phyloP scores from a whole-genome alignment of 2,888 invertebrate genomes.

The Anoncus sp. region DNA sequence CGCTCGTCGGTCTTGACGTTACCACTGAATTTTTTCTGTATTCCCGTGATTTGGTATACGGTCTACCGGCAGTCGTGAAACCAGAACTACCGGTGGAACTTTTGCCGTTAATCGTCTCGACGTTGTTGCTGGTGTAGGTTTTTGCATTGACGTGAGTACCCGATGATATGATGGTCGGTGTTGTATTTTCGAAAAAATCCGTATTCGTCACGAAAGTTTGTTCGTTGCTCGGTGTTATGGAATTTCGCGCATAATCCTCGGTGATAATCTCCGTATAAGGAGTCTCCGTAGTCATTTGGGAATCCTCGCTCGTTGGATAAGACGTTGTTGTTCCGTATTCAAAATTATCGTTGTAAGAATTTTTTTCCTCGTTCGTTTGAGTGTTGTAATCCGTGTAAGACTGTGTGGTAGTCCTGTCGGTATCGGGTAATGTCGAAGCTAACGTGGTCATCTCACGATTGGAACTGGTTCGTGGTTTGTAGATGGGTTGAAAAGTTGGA shows the following conservation, averaged over 20 bases:
- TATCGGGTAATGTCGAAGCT: slow-evolving; percentile 55
- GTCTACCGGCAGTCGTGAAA: slow-evolving; percentile 42
- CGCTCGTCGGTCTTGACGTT: slow-evolving; percentile 39
- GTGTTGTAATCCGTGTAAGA: slow-evolving; percentile 68
- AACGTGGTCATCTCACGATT: slow-evolving; percentile 67
- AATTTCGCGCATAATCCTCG: slow-evolving; percentile 52
- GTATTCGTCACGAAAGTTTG: slow-evolving; percentile 58
- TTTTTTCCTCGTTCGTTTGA: slow-evolving; percentile 66
- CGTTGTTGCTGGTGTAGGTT: slow-evolving; percentile 43
- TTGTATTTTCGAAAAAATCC: slow-evolving; percentile 61
- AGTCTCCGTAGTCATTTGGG: slow-evolving; percentile 73
- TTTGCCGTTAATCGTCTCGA: background rate
- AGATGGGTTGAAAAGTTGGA: slow-evolving; percentile 76
- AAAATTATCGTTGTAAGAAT: slow-evolving; percentile 63
- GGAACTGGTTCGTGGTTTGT: slow-evolving; percentile 72
- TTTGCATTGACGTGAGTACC: slow-evolving; percentile 54
- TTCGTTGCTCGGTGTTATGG: slow-evolving; percentile 63
- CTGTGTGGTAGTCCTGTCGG: slow-evolving; percentile 62
- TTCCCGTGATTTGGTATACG: slow-evolving; percentile 44
- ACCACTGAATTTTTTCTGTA: slow-evolving; percentile 49
- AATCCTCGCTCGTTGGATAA: slow-evolving; percentile 65
- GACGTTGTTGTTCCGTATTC: slow-evolving; percentile 66
- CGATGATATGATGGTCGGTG: slow-evolving; percentile 58
- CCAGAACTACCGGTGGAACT: slow-evolving; percentile 32
- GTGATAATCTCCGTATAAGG: slow-evolving; percentile 68